phyloP scores from a whole-genome alignment of 2,888 invertebrate genomes.

The Macrosiphum euphorbiae region DNA sequence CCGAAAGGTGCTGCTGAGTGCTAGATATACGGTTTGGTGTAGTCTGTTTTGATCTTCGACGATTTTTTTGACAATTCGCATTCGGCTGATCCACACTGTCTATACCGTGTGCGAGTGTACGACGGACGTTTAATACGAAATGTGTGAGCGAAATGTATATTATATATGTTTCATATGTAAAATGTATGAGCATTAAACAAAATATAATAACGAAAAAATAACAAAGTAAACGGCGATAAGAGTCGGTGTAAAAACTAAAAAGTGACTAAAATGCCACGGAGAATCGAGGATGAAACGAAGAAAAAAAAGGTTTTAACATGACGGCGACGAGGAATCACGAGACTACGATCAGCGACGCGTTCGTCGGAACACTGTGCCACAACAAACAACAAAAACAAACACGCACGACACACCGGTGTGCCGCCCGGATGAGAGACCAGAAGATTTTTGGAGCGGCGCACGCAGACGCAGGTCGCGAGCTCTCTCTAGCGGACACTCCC shows the following conservation, averaged over 20 bases:
- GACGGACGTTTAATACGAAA: neutral
- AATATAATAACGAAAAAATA: neutral
- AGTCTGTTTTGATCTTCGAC: neutral
- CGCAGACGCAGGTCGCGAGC: neutral
- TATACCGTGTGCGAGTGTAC: neutral
- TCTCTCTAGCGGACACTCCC: neutral
- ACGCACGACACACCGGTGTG: conserved; percentile 41
- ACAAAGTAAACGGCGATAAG: neutral
- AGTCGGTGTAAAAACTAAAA: neutral
- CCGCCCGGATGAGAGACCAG: conserved; percentile 15
- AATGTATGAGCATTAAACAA: neutral
- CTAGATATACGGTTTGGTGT: neutral
- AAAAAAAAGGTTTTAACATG: neutral
- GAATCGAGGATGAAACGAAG: neutral
- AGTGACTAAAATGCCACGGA: neutral
- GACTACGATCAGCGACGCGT: neutral
- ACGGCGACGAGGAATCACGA: neutral
- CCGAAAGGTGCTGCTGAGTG: neutral
- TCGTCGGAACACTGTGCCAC: conserved; percentile 36
- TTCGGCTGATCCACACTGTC: neutral
- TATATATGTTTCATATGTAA: neutral
- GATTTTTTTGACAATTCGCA: neutral
- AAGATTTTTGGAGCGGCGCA: conserved; percentile 8
- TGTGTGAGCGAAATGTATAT: neutral
- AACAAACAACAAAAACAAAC: conserved; percentile 23